phyloP scores from a whole-genome alignment of 2,888 invertebrate genomes.

The Pyralis farinalis region DNA sequence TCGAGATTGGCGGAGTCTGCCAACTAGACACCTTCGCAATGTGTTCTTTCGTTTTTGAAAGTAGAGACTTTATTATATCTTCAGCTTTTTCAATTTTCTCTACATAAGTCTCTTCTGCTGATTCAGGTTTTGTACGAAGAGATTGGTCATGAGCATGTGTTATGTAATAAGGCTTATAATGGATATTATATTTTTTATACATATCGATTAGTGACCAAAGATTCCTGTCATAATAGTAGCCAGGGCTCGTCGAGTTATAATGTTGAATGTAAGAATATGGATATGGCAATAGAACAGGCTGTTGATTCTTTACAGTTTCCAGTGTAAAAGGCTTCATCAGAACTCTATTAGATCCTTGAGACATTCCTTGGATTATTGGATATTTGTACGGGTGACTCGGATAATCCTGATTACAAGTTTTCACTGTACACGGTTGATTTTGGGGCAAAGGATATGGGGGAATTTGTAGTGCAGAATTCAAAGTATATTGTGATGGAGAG shows the following conservation, averaged over 20 bases:
- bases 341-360: too few species aligned
- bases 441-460: too few species aligned
- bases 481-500: too few species aligned
- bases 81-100: not conserved
- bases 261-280: conserved; percentile 46
- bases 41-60: conserved; percentile 15
- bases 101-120: not conserved
- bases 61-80: conserved; percentile 11
- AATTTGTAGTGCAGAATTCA: too few species aligned
- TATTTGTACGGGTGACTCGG: too few species aligned
- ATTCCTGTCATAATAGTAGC: conserved; percentile 26
- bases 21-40: conserved; percentile 31
- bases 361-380: too few species aligned
- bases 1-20: conserved; percentile 53
- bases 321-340: conserved; percentile 17
- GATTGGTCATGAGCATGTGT: conserved; percentile 18
- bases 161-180: conserved; percentile 24
- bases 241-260: conserved; percentile 31
- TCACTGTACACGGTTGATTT: too few species aligned
- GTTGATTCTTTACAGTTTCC: conserved; percentile 23
- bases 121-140: not conserved
- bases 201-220: conserved; percentile 26
- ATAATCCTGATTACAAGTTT: too few species aligned
- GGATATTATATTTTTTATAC: conserved; percentile 19
- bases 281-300: conserved; percentile 42